phyloP scores from a whole-genome alignment of 2,113 vertebrate species.

The Lipophrys pholis region DNA sequence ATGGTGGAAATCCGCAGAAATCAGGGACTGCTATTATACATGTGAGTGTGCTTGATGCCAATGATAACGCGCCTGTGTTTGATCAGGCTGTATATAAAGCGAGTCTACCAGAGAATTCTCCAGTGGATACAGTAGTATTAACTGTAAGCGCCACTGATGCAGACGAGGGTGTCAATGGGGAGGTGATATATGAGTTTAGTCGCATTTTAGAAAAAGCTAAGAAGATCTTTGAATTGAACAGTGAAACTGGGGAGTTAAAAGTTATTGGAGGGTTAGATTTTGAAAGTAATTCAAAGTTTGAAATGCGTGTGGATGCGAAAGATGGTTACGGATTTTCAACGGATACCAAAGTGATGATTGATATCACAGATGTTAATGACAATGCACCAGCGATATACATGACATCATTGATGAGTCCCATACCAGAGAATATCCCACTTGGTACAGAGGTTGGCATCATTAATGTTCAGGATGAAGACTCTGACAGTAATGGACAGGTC shows the following conservation, averaged over 20 bases:
- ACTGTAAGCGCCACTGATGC: constrained; percentile 82
- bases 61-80: constrained; percentile 79
- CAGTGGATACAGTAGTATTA: constrained; percentile 64
- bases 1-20: constrained; percentile 75
- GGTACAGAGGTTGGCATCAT: constrained; percentile 84
- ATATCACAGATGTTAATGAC: constrained; percentile 83
- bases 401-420: constrained; percentile 73
- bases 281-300: constrained; percentile 51
- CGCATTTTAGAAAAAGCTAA: constrained; percentile 34
- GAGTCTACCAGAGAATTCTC: constrained; percentile 68
- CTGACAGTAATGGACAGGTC: constrained; percentile 75
- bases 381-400: constrained; percentile 78
- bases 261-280: constrained; percentile 55
- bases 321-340: constrained; percentile 78
- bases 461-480: constrained; percentile 83
- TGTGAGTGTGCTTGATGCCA: constrained; percentile 73
- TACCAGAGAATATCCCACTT: constrained; percentile 75
- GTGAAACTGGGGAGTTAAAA: constrained; percentile 49
- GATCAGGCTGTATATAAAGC: constrained; percentile 66
- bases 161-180: constrained; percentile 73
- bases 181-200: constrained; percentile 62
- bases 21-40: constrained; percentile 67
- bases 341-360: constrained; percentile 74
- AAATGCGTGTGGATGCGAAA: constrained; percentile 72
- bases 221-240: constrained; percentile 46